Conservation (phyloP, 2,797 vertebrate species). For the Argya squamiceps region DNA sequence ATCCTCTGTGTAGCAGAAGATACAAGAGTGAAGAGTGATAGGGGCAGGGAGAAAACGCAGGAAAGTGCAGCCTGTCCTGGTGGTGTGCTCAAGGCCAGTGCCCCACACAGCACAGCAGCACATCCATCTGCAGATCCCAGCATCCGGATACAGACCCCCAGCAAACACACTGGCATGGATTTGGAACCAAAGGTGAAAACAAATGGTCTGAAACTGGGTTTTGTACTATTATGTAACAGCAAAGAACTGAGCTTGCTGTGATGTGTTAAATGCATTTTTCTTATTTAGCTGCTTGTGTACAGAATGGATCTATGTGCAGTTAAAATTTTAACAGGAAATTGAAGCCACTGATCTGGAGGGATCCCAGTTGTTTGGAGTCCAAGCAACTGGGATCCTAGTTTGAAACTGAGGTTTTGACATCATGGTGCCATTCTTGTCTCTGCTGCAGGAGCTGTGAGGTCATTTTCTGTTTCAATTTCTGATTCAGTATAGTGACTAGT, state of each 20-base stretch:
- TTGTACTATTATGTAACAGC: neutral
- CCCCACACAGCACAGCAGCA: accelerated
- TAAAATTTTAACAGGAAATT: neutral
- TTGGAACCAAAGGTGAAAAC: neutral
- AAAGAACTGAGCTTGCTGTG: neutral
- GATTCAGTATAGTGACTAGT: neutral
- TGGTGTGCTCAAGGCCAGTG: accelerated
- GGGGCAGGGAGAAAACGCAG: neutral
- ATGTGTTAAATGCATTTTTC: neutral
- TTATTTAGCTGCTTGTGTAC: neutral
- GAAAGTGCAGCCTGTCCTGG: neutral
- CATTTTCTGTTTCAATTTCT: neutral
- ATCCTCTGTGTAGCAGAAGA: neutral
- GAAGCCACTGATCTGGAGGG: neutral
- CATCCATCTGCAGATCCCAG: neutral
- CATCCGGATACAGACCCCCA: accelerated
- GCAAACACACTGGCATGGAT: accelerated
- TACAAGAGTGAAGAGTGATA: accelerated
- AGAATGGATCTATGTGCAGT: neutral
- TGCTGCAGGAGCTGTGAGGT: neutral
- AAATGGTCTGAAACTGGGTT: neutral
- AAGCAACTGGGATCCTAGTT: neutral
- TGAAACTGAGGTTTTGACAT: neutral
- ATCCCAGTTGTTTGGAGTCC: neutral
- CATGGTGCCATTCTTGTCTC: neutral